Base-by-base conservation (phyloP, 1,140 invertebrate species). In the Hydropsyche tenuis region DNA sequence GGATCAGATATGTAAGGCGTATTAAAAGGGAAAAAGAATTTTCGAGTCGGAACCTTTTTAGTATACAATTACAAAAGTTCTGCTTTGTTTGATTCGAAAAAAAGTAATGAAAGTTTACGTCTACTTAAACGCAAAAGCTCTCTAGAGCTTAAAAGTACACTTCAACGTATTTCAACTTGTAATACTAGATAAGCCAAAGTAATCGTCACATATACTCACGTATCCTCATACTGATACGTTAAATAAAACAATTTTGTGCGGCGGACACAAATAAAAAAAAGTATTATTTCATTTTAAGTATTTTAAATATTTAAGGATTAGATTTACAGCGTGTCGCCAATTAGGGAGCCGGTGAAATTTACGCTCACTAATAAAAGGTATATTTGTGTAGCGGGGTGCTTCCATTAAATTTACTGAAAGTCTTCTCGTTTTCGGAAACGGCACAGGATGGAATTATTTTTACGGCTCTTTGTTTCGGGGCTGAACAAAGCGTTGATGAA, bases 401-500 rank as follows among this genome's bases (percentile, higher is more conserved):
- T 60, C 56, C 56, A 60, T 60, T 60, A 60, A 60, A 60, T 60
- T 60, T 60, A 25, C 23, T 6, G 9, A 23, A 20, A 60, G 23
- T 25, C 16, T 48, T 48, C 12, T 16, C 45, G 56, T 18, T 12
- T 25, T 25, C 22, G 23, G 20, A 56, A 16, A 20, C 12, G 56
- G 56, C 18, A 22, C 5, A 1, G 56, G 56, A 22, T 60, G 22
- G 56, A 60, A 25, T 60, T 20, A 27, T 60, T 60, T 60, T 60
- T 60, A 27, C 22, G 56, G 18, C 23, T 60, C 56, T 46, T 68
- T 68, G 65, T 68, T 68, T 68, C 1, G n/a, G 12, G 48, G 12
- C 30, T 25, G 45, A 68, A 68, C 65, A 68, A 68, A 48, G 65
- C 37, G 30, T 20, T 23, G 42, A 65, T 65, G 63, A 65, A 65